Percentiles rank a stretch among this genome's conserved stretches.
Conservation (phyloP, 2,113 vertebrate genomes). For the Sitta europaea region DNA sequence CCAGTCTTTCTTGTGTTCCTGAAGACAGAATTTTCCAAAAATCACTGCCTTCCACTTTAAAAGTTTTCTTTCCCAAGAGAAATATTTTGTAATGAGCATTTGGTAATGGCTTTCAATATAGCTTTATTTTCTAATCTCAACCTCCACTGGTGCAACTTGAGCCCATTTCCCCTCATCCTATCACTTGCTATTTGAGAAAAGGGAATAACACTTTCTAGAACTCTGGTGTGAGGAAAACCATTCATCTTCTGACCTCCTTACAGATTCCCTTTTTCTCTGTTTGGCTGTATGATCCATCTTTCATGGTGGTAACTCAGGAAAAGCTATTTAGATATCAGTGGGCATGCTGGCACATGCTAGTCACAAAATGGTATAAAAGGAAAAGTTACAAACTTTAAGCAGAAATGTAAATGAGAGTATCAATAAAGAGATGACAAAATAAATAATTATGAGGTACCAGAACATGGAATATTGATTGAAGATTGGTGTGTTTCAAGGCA, state of each 20-base stretch:
- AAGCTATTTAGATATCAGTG: neutral
- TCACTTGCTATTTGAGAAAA: neutral
- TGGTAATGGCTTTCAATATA: neutral
- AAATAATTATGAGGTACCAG: neutral
- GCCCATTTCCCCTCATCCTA: neutral
- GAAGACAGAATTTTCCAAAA: neutral
- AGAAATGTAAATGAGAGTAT: neutral
- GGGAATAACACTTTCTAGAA: neutral
- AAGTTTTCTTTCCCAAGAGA: neutral
- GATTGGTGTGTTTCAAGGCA: neutral
- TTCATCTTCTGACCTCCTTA: neutral
- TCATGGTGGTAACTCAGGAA: neutral
- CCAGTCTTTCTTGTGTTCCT: neutral
- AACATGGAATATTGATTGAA: neutral
- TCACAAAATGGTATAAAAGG: neutral
- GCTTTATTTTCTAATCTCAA: neutral
- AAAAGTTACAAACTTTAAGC: neutral
- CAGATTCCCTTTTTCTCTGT: neutral
- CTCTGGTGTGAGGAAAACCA: neutral
- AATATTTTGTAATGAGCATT: neutral
- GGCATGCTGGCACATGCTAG: neutral
- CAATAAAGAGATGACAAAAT: neutral
- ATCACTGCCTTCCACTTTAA: neutral
- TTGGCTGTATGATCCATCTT: neutral
- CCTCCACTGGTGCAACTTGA: neutral